A percentile compares a stretch with the other conserved stretches of the same genome.
These are phyloP conservation scores for Andrena flavipes DNA, from an alignment of 2,888 invertebrate species.

Conservation along the genomic window DNA sequence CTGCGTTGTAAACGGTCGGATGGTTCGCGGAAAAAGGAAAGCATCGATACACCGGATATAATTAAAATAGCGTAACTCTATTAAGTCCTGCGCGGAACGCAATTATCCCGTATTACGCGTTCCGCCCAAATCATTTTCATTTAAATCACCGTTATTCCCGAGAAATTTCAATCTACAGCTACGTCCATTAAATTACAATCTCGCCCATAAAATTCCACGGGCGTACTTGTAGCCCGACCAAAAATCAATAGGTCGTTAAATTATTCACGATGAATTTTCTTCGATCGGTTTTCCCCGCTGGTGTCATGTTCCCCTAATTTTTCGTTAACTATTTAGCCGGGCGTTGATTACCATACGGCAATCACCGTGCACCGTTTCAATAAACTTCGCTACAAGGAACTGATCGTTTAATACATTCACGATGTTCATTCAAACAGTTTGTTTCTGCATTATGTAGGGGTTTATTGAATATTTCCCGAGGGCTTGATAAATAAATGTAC, in stretches of 20 bases:
- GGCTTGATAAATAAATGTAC: no score
- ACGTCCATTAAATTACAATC: constrained; percentile 32
- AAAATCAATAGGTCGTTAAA: constrained; percentile 39
- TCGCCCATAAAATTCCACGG: constrained; percentile 16
- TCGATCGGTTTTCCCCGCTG: not conserved
- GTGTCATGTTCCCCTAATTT: constrained; percentile 1
- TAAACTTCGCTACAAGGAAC: not conserved
- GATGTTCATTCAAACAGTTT: no score
- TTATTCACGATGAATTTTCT: constrained; percentile 4
- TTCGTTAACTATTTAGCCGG: not conserved
- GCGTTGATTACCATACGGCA: not conserved
- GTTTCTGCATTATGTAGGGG: no score
- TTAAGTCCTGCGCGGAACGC: constrained; percentile 37
- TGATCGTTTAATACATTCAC: not conserved
- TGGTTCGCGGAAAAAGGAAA: not conserved
- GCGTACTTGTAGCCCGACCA: constrained; percentile 16
- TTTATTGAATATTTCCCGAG: no score
- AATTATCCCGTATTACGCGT: constrained; percentile 44
- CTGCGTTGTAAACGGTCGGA: not conserved
- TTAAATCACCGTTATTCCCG: constrained; percentile 42
- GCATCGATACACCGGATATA: constrained; percentile 12
- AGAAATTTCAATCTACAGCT: constrained; percentile 34
- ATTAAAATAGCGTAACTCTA: constrained; percentile 46
- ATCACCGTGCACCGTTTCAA: not conserved
- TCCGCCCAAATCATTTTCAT: constrained; percentile 47